Evolutionary conservation across 2,797 vertebrate genomes (phyloP), one percentile per base, ranked within the genome.

Genomic region (Falco peregrinus): DNA sequence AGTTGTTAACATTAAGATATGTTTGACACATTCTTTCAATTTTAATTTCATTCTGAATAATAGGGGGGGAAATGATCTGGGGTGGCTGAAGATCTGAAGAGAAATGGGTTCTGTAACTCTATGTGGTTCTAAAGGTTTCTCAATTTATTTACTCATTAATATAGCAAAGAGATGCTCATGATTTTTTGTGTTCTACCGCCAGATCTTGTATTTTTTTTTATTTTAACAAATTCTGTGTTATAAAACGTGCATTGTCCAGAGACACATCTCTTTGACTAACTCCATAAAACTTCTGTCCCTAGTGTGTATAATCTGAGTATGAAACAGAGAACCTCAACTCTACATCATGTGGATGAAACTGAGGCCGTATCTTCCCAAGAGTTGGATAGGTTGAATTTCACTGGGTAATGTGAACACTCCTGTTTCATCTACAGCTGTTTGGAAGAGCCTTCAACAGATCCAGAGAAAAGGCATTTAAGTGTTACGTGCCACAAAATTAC

Each of bases 271-370:
- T 39, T 31, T 60, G 41, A 15, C 35, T 71, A 53, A 13, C 13
- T 61, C 10, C 51, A 0, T 25, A 16, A 29, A 43, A 41, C 21
- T 18, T 56, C 9, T 77, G 25, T 79, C 39, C 63, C 24, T 41
- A 0, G 1, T 24, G 7, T 88, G 25, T 70, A 8, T 75, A 37
- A 41, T 68, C 8, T 45, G 39, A 13, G 4, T 92, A 8, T 82
- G 69, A 81, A 87, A 35, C 56, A 19, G 63, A 89, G 71, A 54
- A 39, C 13, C 14, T 87, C 31, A 67, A 0, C 10, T 5, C 4
- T 29, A 5, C 9, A 0, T 15, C 6, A 1, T 7, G 7, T 16
- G 19, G 35, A 25, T 73, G 63, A 37, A 63, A 11, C 6, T 48
- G 45, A 51, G 54, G 69, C 4, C 25, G 17, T 50, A 5, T 29